Percentiles rank a stretch among this genome's conserved stretches.
These are phyloP conservation scores for Festucalex cinctus DNA, from an alignment of 2,113 vertebrate species.

Conservation along the genomic window DNA sequence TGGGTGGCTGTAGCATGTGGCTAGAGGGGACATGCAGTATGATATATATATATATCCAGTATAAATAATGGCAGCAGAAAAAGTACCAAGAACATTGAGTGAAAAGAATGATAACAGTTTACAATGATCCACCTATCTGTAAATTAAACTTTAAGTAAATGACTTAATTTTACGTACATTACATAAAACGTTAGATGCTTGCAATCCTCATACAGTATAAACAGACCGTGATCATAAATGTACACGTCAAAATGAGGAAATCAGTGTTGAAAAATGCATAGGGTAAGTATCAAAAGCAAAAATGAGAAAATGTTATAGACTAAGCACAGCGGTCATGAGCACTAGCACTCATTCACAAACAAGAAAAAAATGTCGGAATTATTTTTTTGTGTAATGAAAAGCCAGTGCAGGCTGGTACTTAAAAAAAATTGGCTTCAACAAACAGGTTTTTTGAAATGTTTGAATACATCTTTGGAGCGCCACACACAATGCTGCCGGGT, in stretches of 20 bases:
- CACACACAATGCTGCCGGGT: conserved; percentile 31
- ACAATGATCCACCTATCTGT: not conserved
- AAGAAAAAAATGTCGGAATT: not conserved
- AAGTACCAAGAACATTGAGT: not conserved
- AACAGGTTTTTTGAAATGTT: not conserved
- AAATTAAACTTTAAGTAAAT: not conserved
- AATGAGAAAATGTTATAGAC: too few relatives aligned
- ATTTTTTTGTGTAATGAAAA: not conserved
- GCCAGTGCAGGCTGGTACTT: not conserved
- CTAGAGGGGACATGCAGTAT: not conserved
- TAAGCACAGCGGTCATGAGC: too few relatives aligned
- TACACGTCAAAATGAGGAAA: not conserved
- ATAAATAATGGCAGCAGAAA: not conserved
- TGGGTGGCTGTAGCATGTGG: not conserved
- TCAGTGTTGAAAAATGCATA: not conserved
- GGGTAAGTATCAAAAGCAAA: not conserved
- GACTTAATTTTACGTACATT: not conserved
- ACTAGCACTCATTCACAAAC: not conserved
- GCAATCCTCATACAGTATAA: too few relatives aligned
- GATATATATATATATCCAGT: not conserved
- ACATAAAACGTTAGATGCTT: too few relatives aligned
- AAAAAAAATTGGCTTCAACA: not conserved
- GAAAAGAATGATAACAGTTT: not conserved
- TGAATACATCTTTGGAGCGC: conserved; percentile 1
- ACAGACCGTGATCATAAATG: too few relatives aligned